Conservation (phyloP, 2,113 vertebrate genomes). For the Oreochromis niloticus region DNA sequence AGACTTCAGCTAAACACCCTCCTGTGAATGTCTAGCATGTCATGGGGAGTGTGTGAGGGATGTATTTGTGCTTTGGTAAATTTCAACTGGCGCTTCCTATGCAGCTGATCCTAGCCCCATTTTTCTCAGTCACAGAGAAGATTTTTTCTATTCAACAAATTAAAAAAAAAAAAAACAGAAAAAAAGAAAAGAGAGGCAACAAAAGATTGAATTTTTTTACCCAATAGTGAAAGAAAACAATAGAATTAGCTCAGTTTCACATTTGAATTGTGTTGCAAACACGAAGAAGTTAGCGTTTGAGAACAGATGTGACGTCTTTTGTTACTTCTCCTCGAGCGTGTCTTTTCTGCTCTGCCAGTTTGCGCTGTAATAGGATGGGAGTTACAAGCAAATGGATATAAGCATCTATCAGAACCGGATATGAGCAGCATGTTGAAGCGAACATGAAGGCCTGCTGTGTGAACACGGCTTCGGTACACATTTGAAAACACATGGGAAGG, state of each 20-base stretch:
- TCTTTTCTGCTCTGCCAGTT: neutral
- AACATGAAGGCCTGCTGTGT: neutral
- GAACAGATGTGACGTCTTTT: slow-evolving; percentile 12
- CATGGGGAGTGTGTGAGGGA: neutral
- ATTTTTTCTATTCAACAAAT: neutral
- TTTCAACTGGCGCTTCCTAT: neutral
- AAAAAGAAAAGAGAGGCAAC: neutral
- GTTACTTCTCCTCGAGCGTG: neutral
- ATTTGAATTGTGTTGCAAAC: neutral
- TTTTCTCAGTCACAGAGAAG: neutral
- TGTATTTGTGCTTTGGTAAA: neutral
- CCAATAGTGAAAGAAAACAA: neutral
- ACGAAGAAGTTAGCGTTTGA: neutral
- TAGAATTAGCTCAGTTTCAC: neutral
- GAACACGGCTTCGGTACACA: neutral
- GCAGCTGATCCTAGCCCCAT: neutral
- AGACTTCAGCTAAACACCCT: neutral
- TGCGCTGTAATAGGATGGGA: neutral
- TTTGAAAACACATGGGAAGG: slow-evolving; percentile 5
- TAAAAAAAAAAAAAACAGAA: neutral
- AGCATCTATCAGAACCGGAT: slow-evolving; percentile 18
- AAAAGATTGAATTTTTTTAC: neutral
- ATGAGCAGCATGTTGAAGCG: neutral
- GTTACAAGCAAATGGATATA: neutral
- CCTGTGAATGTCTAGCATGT: neutral